Conservation (phyloP, 2,113 vertebrate genomes). For the Tangachromis dhanisi region DNA sequence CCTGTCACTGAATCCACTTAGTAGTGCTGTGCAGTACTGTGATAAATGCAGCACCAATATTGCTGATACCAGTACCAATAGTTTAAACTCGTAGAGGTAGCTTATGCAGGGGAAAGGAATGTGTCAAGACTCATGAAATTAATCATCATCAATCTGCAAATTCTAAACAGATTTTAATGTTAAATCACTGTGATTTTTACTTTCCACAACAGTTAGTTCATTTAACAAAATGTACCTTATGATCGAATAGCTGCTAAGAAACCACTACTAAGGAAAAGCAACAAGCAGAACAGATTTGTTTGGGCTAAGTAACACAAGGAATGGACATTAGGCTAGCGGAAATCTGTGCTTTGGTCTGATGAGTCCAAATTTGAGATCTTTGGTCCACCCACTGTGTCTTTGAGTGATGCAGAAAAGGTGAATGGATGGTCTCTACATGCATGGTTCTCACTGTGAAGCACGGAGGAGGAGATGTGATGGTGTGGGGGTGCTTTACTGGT, state of each 20-base stretch:
- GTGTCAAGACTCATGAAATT: background rate
- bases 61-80: background rate
- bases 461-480: background rate
- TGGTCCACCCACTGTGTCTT: background rate
- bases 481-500: accelerated
- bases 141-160: background rate
- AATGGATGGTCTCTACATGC: background rate
- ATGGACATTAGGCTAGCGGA: background rate
- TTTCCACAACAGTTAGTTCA: background rate
- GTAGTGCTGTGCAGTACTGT: background rate
- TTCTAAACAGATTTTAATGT: accelerated
- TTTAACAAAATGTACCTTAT: background rate
- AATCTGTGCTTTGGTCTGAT: background rate
- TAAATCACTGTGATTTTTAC: background rate
- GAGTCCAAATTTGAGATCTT: background rate
- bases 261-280: background rate
- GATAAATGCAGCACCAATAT: background rate
- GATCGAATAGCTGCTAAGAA: background rate
- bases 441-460: background rate
- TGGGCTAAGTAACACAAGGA: background rate
- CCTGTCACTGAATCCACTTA: background rate
- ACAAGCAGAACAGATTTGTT: background rate
- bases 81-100: background rate
- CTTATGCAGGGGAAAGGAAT: background rate
- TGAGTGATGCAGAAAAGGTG: background rate